A percentile compares a stretch with the other conserved stretches of the same genome.
These are phyloP conservation scores for Cyrtonyx montezumae DNA, from an alignment of 2,113 vertebrate genomes.

Conservation along the genomic window DNA sequence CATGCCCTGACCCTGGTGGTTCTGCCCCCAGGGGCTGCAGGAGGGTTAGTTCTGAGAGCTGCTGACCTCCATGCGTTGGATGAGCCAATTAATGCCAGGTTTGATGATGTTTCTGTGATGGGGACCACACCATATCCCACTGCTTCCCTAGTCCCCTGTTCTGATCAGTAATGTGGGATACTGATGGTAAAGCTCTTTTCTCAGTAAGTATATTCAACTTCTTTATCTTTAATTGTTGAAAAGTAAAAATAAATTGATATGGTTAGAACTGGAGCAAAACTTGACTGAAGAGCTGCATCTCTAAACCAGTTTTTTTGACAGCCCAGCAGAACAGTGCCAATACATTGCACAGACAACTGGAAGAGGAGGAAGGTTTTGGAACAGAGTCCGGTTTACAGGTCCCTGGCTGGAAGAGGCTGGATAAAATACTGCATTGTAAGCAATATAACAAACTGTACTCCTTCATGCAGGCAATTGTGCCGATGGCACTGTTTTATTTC, in stretches of 20 bases:
- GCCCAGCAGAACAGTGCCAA: conserved; percentile 84
- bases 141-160: conserved; percentile 2
- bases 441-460: conserved; percentile 86
- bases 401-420: conserved; percentile 87
- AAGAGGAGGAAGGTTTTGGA: conserved; percentile 88
- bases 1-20: not conserved
- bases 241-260: conserved; percentile 34
- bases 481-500: conserved; percentile 66
- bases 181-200: conserved; percentile 32
- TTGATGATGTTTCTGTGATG: conserved; percentile 29
- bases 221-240: conserved; percentile 33
- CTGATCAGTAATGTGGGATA: conserved; percentile 5
- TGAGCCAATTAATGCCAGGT: conserved; percentile 14
- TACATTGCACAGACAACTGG: conserved; percentile 85
- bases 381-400: conserved; percentile 86
- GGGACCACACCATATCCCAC: conserved; percentile 13
- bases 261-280: conserved; percentile 77
- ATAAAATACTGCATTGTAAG: conserved; percentile 89
- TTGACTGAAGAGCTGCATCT: conserved; percentile 83
- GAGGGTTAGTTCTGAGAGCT: conserved; percentile 35
- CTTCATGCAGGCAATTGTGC: conserved; percentile 81
- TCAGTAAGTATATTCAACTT: conserved; percentile 67
- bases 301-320: conserved; percentile 87
- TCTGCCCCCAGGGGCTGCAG: not conserved
- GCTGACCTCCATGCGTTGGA: not conserved